These are phyloP conservation scores for Prunella himalayana DNA, from an alignment of 2,113 vertebrate genomes.

Conservation along the genomic window DNA sequence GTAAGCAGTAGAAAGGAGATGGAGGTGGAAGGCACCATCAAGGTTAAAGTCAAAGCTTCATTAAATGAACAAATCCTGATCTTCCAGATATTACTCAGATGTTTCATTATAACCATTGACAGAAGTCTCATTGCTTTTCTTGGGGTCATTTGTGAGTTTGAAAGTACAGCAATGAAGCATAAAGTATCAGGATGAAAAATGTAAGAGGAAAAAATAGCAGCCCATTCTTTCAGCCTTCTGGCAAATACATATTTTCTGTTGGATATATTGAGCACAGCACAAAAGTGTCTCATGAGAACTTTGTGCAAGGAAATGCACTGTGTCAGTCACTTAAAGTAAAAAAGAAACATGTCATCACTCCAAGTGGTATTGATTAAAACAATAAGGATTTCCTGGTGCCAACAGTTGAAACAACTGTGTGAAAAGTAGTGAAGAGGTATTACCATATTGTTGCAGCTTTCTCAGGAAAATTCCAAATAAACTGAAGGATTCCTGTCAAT, in stretches of 20 bases:
- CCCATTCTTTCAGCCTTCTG: conserved; percentile 1
- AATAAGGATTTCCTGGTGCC: conserved; percentile 89
- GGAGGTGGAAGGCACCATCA: background rate
- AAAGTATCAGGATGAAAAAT: conserved; percentile 47
- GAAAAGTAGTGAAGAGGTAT: conserved; percentile 66
- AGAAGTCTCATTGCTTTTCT: conserved; percentile 30
- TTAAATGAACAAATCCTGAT: background rate
- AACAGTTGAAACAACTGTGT: conserved; percentile 76
- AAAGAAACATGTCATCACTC: conserved; percentile 66
- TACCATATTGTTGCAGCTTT: conserved; percentile 59
- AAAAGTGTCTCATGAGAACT: conserved; percentile 84
- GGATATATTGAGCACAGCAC: background rate
- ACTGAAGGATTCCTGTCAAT: conserved; percentile 70
- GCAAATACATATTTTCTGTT: background rate
- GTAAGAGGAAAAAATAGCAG: conserved; percentile 10
- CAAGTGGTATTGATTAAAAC: conserved; percentile 72
- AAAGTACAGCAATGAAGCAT: conserved; percentile 32
- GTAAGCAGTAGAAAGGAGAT: background rate
- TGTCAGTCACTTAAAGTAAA: conserved; percentile 76
- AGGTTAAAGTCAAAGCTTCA: background rate
- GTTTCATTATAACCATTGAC: background rate
- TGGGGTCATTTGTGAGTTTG: background rate
- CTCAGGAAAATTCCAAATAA: conserved; percentile 69
- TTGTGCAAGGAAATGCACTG: conserved; percentile 80
- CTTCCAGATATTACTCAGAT: background rate